These are phyloP conservation scores for Tyrannus savana DNA, from an alignment of 2,113 vertebrate genomes.

Conservation along the genomic window DNA sequence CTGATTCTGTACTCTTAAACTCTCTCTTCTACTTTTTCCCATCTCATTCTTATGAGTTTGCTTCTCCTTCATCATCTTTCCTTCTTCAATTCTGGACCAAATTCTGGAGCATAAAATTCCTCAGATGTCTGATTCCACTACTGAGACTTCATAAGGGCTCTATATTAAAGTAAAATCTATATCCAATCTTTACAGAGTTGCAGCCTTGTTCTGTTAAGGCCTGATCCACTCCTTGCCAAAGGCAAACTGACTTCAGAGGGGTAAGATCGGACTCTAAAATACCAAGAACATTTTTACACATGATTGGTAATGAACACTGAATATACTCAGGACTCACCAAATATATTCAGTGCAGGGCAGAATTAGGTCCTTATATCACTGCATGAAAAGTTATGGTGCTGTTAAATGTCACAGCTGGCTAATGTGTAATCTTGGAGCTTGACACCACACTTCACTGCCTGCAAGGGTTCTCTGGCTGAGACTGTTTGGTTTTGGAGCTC, in stretches of 20 bases:
- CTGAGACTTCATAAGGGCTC: neutral
- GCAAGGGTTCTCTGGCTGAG: neutral
- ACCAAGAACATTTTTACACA: neutral
- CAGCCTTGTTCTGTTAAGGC: neutral
- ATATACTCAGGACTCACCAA: neutral
- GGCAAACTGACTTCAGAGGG: neutral
- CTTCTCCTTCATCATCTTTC: neutral
- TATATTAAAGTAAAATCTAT: neutral
- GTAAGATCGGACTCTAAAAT: neutral
- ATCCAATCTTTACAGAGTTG: neutral
- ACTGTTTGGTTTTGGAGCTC: neutral
- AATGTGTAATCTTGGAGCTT: neutral
- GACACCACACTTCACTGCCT: neutral
- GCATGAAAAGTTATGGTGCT: neutral
- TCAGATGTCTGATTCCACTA: neutral
- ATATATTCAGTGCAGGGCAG: neutral
- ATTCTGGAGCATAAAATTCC: neutral
- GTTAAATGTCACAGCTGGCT: neutral
- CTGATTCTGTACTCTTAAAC: neutral
- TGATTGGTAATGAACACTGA: neutral
- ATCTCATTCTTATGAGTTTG: neutral
- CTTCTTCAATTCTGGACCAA: neutral
- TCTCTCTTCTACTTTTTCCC: neutral
- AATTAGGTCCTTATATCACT: neutral
- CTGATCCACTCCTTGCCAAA: neutral